These are phyloP conservation scores for Drosophila algonquin DNA, from an alignment of 2,888 invertebrate genomes.

Conservation along the genomic window DNA sequence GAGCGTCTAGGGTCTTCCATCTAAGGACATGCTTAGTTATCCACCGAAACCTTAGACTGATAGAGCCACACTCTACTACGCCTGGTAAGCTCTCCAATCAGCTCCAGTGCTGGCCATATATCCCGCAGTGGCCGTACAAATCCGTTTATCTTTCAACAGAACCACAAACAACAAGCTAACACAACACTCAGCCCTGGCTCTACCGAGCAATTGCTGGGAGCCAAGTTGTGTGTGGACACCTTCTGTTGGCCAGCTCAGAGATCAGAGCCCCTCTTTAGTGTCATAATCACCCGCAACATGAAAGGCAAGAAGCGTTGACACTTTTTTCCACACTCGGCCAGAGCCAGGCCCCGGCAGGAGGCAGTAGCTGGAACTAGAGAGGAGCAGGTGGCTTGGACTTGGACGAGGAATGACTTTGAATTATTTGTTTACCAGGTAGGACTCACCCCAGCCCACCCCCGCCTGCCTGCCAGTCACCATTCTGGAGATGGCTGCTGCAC, in stretches of 20 bases:
- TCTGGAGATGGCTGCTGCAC: constrained; percentile 15
- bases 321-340: constrained; percentile 60
- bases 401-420: constrained; percentile 68
- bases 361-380: constrained; percentile 1
- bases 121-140: constrained; percentile 12
- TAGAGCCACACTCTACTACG: neutral
- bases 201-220: constrained; percentile 15
- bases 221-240: neutral
- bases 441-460: constrained; percentile 1
- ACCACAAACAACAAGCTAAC: constrained; percentile 18
- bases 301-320: constrained; percentile 52
- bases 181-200: constrained; percentile 21
- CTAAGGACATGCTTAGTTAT: neutral
- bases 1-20: neutral
- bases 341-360: constrained; percentile 5
- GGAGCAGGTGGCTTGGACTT: constrained; percentile 47
- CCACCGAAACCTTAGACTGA: neutral
- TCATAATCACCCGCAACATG: constrained; percentile 65
- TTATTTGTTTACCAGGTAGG: constrained; percentile 73
- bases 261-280: constrained; percentile 68
- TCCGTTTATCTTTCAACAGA: constrained; percentile 16
- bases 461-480: constrained; percentile 24
- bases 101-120: neutral
- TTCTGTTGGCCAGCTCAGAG: constrained; percentile 44
- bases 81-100: constrained; percentile 19